phyloP scores from a whole-genome alignment of 2,888 invertebrate species.

The Caenorhabditis wallacei region DNA sequence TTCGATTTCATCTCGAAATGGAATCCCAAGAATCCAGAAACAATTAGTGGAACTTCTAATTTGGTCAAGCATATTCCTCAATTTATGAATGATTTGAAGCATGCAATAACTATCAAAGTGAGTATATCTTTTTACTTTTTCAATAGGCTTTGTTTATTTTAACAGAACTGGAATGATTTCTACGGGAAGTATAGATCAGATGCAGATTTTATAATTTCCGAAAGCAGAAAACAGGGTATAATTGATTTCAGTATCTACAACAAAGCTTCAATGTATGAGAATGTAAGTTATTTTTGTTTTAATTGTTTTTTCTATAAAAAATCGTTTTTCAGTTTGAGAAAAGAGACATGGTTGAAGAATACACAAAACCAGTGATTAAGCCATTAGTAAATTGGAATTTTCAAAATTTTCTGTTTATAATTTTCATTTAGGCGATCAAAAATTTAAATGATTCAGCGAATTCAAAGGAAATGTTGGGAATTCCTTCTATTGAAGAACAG shows the following conservation, averaged over 20 bases:
- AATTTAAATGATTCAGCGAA: no score
- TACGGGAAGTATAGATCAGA: constrained; percentile 3
- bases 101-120: background rate
- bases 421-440: no score
- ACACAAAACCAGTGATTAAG: background rate
- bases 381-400: background rate
- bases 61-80: background rate
- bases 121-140: background rate
- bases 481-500: no score
- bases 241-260: constrained; percentile 1
- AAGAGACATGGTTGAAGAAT: background rate
- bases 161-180: constrained; percentile 9
- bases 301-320: background rate
- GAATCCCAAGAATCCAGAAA: background rate
- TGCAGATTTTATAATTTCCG: constrained; percentile 7
- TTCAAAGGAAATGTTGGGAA: no score
- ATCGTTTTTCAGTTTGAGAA: constrained; percentile 2
- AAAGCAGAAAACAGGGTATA: background rate
- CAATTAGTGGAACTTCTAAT: background rate
- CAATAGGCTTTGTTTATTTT: background rate
- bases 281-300: background rate
- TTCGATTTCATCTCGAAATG: background rate
- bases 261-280: background rate
- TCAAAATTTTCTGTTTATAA: no score
- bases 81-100: background rate